A percentile compares a stretch with the other conserved stretches of the same genome.
Evolutionary conservation across 2,113 vertebrate genomes (phyloP).

Genomic region (Cheilinus undulatus): DNA sequence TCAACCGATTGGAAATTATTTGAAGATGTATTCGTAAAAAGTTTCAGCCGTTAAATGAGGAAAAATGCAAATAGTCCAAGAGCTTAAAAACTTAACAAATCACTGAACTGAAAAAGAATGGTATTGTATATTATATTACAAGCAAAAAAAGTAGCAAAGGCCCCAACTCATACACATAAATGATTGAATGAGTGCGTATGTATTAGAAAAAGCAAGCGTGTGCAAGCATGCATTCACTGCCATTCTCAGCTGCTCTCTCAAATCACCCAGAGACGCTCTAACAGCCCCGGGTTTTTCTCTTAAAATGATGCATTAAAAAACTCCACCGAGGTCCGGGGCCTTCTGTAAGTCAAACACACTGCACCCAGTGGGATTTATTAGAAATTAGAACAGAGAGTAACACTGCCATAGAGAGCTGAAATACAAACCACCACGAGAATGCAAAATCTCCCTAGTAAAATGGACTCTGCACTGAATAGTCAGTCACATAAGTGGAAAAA

Average conservation of each 20-base stretch:
- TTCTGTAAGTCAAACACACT: constrained; percentile 67
- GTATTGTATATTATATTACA: neutral
- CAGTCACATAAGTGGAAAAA: neutral
- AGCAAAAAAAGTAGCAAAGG: neutral
- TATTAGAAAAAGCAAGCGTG: constrained; percentile 14
- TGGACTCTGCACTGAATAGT: neutral
- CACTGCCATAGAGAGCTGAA: neutral
- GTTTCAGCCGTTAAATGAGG: neutral
- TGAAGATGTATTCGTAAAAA: neutral
- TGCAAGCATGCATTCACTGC: constrained; percentile 37
- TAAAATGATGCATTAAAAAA: constrained; percentile 70
- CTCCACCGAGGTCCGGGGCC: constrained; percentile 51
- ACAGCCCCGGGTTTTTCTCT: constrained; percentile 62
- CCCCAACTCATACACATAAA: constrained; percentile 1
- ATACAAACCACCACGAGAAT: constrained; percentile 11
- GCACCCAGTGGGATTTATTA: constrained; percentile 59
- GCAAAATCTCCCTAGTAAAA: neutral
- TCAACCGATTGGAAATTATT: neutral
- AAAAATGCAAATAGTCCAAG: neutral
- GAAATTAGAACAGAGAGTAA: constrained; percentile 38
- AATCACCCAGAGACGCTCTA: constrained; percentile 73
- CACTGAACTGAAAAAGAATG: neutral
- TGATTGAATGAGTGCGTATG: constrained; percentile 5
- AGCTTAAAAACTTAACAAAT: neutral
- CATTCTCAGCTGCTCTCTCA: constrained; percentile 73